Base-by-base conservation (phyloP, 2,797 vertebrate genomes). In the Pyrrhura leucotis region DNA sequence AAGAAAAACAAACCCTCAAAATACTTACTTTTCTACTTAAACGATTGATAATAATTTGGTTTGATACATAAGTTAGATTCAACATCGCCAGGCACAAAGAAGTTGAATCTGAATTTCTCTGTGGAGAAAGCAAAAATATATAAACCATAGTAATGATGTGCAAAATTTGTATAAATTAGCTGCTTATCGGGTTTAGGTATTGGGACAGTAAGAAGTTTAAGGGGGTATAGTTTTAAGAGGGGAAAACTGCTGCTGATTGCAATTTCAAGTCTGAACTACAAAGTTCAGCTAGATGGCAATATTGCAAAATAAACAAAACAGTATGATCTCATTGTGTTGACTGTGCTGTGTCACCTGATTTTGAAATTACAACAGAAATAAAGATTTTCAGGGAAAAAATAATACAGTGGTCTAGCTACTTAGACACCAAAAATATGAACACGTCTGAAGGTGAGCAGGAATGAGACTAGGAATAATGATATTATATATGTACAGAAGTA, bases 21-120 rank as follows among this genome's bases (percentile, higher is more conserved):
- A 69, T 91, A 97, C 98, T 97, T 97, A 99, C 99, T 97, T 98
- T 99, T 96, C 99, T 98, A 96, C 98, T 99, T 89, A 99, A 98
- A 73, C 98, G 98, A 97, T 99, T 98, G 47, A 99, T 97, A 86
- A 98, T 88, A 76, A 99, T 97, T 91, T 99, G 98, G 90, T 99
- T 98, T 88, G 98, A 98, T 48, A 96, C 68, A 93, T 99, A 98
- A 8, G 99, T 99, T 90, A 99, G 98, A 96, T 99, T 99, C 90
- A 99, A 97, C 40, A 97, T 97, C 90, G 98, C 98, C 88, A 99
- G 94, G 93, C 99, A 99, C 93, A 99, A 98, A 12, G 98, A 98
- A 59, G 98, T 98, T 93, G 99, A 99, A 95, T 98, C 99, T 97
- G 98, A 98, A 65, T 98, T 96, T 35, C 97, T 96, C 99, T 99